A percentile compares a stretch with the other conserved stretches of the same genome.
phyloP scores from a whole-genome alignment of 2,888 invertebrate species.

The Steinernema hermaphroditum region DNA sequence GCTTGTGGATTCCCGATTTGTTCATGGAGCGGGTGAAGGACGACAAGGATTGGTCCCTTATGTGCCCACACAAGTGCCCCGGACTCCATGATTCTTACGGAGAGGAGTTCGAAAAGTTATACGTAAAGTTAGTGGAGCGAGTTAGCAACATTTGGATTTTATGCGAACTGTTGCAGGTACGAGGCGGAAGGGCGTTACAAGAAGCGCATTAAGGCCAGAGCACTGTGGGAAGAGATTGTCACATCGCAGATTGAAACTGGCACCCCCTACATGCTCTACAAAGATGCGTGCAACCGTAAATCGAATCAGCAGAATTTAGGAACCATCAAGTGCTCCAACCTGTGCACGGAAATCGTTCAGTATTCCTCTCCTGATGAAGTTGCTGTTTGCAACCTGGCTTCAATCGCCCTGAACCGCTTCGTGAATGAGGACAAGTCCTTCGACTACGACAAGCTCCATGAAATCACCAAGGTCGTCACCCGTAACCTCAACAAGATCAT shows the following conservation, averaged over 20 bases:
- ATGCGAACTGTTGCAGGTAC: constrained; percentile 50
- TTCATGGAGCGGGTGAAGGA: constrained; percentile 81
- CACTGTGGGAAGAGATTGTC: constrained; percentile 89
- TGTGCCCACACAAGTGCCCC: constrained; percentile 93
- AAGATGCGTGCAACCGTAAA: constrained; percentile 90
- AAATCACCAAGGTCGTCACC: constrained; percentile 78
- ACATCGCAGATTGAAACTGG: constrained; percentile 86
- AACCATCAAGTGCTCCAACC: constrained; percentile 94
- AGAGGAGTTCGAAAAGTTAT: constrained; percentile 86
- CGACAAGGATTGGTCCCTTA: constrained; percentile 81
- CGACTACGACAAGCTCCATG: constrained; percentile 83
- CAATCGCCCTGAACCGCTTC: constrained; percentile 92
- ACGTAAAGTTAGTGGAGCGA: constrained; percentile 73
- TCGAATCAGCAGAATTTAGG: constrained; percentile 97
- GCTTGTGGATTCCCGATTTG: constrained; percentile 92
- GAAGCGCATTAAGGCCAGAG: constrained; percentile 76
- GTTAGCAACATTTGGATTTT: neutral
- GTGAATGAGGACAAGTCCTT: constrained; percentile 77
- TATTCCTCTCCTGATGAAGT: constrained; percentile 74
- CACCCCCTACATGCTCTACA: constrained; percentile 82
- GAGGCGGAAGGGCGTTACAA: constrained; percentile 66
- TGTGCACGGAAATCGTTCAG: constrained; percentile 96
- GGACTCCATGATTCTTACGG: constrained; percentile 91
- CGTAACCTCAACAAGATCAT: constrained; percentile 93
- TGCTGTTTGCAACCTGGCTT: constrained; percentile 96